phyloP scores from a whole-genome alignment of 1,140 invertebrate genomes.

The Stenopsyche tienmushanensis region DNA sequence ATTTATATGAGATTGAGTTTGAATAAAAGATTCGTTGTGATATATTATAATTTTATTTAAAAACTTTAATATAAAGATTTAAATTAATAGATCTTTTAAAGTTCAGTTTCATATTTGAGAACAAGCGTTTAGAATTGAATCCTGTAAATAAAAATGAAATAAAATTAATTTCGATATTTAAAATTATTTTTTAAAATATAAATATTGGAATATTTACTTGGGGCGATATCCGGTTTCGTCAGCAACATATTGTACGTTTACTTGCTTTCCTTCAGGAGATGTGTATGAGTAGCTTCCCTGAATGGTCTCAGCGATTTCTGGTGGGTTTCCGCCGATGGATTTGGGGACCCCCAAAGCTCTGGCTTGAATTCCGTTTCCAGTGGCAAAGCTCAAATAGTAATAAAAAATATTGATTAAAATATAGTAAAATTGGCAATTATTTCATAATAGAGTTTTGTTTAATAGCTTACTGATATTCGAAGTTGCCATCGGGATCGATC shows the following conservation, averaged over 20 bases:
- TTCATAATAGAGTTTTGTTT: too few species aligned
- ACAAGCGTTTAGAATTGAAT: too few species aligned
- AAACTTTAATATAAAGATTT: not conserved
- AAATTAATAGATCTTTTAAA: too few species aligned
- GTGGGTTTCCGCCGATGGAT: conserved; percentile 46
- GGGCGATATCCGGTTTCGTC: conserved; percentile 57
- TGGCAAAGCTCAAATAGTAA: conserved; percentile 45
- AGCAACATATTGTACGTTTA: conserved; percentile 52
- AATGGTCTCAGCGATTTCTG: conserved; percentile 39
- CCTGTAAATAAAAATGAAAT: too few species aligned
- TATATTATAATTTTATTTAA: not conserved
- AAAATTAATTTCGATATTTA: too few species aligned
- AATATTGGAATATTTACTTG: conserved; percentile 37
- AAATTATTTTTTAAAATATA: too few species aligned
- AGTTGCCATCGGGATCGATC: conserved; percentile 32
- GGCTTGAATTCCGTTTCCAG: conserved; percentile 52
- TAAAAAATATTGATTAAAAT: conserved; percentile 4
- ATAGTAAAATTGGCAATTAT: not conserved
- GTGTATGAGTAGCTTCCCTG: conserved; percentile 50
- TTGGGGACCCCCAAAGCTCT: conserved; percentile 47
- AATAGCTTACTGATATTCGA: conserved; percentile 31
- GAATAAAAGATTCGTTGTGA: too few species aligned
- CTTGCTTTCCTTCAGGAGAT: conserved; percentile 47
- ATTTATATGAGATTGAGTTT: too few species aligned
- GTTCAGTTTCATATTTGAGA: too few species aligned